Evolutionary conservation across 2,888 invertebrate species (phyloP).

Genomic region (Tubulanus polymorphus): DNA sequence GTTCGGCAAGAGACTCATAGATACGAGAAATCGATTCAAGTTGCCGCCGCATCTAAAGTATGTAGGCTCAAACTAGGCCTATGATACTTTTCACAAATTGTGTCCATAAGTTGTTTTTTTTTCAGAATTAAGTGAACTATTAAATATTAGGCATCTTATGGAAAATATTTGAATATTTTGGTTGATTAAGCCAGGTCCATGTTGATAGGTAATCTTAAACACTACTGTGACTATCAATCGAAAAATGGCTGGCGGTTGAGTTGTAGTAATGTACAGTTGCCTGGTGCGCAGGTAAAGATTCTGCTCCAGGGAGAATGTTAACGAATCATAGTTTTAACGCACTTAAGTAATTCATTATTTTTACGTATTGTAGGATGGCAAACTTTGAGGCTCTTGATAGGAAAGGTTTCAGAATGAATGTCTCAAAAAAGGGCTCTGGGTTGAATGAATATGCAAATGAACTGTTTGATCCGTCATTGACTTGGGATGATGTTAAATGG

Average conservation of each 20-base stretch:
- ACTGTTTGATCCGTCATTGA: constrained; percentile 74
- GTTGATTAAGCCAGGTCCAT: too few species aligned
- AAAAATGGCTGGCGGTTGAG: too few species aligned
- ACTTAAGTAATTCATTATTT: not conserved
- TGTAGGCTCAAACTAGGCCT: too few species aligned
- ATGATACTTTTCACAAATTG: too few species aligned
- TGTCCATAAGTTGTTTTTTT: too few species aligned
- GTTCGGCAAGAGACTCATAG: constrained; percentile 74
- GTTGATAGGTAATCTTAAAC: too few species aligned
- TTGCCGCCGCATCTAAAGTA: constrained; percentile 76
- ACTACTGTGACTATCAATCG: too few species aligned
- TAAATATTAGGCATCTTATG: too few species aligned
- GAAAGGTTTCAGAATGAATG: constrained; percentile 53
- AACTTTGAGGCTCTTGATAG: constrained; percentile 67
- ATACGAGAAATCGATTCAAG: constrained; percentile 77
- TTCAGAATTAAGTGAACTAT: too few species aligned
- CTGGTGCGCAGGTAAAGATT: too few species aligned
- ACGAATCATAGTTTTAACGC: not conserved
- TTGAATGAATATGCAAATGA: constrained; percentile 71
- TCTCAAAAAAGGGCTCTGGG: constrained; percentile 65
- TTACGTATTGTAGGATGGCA: constrained; percentile 62
- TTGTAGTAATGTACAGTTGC: too few species aligned
- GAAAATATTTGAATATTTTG: too few species aligned
- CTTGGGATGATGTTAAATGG: constrained; percentile 87
- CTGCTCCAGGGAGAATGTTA: not conserved